A percentile compares a stretch with the other conserved stretches of the same genome.
Conservation (phyloP, 2,888 invertebrate genomes). For the Hirtodrosophila alboralis region DNA sequence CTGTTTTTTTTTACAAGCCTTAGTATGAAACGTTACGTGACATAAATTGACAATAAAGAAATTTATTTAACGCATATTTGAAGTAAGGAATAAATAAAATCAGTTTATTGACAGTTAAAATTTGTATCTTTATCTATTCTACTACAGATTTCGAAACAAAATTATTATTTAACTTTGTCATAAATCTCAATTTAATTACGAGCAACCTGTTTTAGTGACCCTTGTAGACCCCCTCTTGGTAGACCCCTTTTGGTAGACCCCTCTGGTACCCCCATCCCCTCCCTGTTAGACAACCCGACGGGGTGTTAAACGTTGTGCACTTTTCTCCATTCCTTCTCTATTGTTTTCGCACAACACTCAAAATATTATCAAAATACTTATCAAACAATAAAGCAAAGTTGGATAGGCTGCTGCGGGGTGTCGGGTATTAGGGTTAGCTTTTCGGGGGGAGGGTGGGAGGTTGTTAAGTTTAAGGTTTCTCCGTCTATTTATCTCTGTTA, state of each 20-base stretch:
- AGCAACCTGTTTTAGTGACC: conserved; percentile 31
- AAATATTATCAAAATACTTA: conserved; percentile 77
- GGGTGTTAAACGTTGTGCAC: conserved; percentile 63
- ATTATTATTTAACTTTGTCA: conserved; percentile 26
- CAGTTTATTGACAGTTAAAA: too few relatives aligned
- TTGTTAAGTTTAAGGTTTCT: background rate
- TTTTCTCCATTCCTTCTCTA: conserved; percentile 31
- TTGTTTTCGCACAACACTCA: conserved; percentile 58
- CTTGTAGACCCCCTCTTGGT: background rate
- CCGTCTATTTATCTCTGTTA: background rate
- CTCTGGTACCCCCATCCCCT: background rate
- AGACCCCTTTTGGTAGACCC: too few relatives aligned
- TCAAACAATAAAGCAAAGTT: conserved; percentile 73
- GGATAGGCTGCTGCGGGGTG: conserved; percentile 13
- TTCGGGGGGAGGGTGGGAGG: conserved; percentile 3
- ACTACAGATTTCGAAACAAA: too few relatives aligned
- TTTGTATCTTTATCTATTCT: too few relatives aligned
- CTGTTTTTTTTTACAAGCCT: too few relatives aligned
- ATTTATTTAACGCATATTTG: too few relatives aligned
- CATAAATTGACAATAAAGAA: too few relatives aligned
- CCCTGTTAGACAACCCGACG: background rate
- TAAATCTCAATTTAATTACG: conserved; percentile 66
- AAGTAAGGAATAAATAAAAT: too few relatives aligned
- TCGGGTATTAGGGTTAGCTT: conserved; percentile 53
- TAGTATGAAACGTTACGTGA: too few relatives aligned